Evolutionary conservation across 2,888 invertebrate species (phyloP).

Genomic region (Mechanitis mazaeus): DNA sequence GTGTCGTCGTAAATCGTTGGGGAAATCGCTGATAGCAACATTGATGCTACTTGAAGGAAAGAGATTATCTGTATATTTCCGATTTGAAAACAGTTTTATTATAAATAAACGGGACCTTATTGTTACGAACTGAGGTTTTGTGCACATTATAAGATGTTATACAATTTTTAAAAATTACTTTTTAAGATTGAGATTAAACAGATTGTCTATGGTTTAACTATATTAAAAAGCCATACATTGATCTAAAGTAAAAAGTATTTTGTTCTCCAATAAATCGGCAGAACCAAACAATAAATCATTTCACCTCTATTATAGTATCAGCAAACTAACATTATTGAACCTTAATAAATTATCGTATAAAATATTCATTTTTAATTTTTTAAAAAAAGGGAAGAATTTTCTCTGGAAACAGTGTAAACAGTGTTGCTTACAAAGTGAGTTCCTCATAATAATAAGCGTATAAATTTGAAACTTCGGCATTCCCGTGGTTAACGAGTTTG

Average conservation of each 20-base stretch:
- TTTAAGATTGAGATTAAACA: neutral
- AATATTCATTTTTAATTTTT: neutral
- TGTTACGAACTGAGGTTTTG: no score
- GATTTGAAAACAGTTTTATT: no score
- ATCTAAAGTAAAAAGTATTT: no score
- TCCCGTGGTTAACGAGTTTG: slow-evolving; percentile 38
- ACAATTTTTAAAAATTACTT: no score
- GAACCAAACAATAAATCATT: slow-evolving; percentile 29
- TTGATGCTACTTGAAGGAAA: slow-evolving; percentile 5
- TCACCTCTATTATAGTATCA: slow-evolving; percentile 30
- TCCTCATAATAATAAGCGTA: slow-evolving; percentile 33
- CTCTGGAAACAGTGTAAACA: slow-evolving; percentile 5
- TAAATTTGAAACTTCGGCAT: slow-evolving; percentile 37
- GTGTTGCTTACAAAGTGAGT: slow-evolving; percentile 12
- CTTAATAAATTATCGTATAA: neutral
- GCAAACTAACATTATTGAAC: slow-evolving; percentile 22
- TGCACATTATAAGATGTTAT: no score
- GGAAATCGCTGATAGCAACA: slow-evolving; percentile 13
- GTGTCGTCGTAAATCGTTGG: slow-evolving; percentile 54
- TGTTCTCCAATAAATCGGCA: slow-evolving; percentile 11
- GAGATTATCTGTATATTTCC: neutral
- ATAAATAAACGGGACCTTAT: no score
- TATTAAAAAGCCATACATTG: no score
- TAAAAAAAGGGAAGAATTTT: slow-evolving; percentile 1
- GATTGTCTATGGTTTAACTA: neutral